Evolutionary conservation across 2,888 invertebrate genomes (phyloP).

Genomic region (Muscina levida): DNA sequence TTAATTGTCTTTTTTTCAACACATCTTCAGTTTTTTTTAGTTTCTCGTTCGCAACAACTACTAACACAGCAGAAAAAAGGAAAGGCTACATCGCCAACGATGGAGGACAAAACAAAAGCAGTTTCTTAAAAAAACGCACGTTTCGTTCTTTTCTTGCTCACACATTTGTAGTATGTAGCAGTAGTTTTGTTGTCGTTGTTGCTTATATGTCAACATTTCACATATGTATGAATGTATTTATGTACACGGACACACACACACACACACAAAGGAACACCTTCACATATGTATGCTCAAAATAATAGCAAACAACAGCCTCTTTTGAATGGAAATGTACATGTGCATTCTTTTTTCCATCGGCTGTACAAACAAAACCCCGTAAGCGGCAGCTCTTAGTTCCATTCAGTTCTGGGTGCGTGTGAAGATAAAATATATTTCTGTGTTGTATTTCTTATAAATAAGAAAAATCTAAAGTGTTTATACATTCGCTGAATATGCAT

Average conservation of each 20-base stretch:
- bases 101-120: background rate
- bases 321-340: constrained; percentile 7
- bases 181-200: constrained; percentile 8
- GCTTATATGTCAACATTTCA: constrained; percentile 11
- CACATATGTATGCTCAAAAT: no score
- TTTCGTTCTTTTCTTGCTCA: constrained; percentile 16
- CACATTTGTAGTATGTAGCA: no score
- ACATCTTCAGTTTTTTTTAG: constrained; percentile 26
- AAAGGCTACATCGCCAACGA: no score
- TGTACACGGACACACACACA: no score
- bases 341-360: constrained; percentile 10
- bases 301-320: constrained; percentile 14
- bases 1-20: constrained; percentile 33
- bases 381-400: constrained; percentile 4
- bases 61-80: background rate
- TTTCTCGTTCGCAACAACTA: background rate
- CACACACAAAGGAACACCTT: no score
- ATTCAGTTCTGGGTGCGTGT: constrained; percentile 34
- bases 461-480: constrained; percentile 35
- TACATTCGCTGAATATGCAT: background rate
- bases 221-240: no score
- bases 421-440: constrained; percentile 42
- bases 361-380: constrained; percentile 21
- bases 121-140: background rate
- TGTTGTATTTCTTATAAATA: constrained; percentile 38